These are phyloP conservation scores for Antechinus stuartii DNA, from an alignment of 2,113 vertebrate species.

Conservation along the genomic window DNA sequence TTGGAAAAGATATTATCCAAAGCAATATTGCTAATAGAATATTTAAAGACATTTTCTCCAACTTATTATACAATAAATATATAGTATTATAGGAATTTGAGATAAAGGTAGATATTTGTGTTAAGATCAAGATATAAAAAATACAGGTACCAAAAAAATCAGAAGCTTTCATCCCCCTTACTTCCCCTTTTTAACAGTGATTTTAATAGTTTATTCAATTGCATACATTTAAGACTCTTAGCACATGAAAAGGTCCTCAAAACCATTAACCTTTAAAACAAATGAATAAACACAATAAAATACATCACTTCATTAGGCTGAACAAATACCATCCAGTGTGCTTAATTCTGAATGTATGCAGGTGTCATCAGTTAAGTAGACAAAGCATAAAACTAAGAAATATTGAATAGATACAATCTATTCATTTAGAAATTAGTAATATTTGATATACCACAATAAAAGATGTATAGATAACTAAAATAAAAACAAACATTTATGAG, in stretches of 20 bases:
- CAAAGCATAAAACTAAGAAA: neutral
- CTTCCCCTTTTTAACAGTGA: neutral
- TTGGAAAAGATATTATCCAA: neutral
- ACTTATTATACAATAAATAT: neutral
- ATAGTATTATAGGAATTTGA: neutral
- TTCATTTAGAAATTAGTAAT: neutral
- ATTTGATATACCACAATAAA: neutral
- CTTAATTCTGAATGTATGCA: neutral
- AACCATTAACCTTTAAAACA: conserved; percentile 4
- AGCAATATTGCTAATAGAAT: neutral
- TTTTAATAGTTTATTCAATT: conserved; percentile 19
- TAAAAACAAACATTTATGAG: neutral
- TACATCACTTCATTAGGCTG: neutral
- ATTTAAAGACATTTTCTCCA: neutral
- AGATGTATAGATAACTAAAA: neutral
- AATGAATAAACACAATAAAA: neutral
- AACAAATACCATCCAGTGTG: neutral
- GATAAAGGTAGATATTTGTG: neutral
- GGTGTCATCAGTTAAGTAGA: neutral
- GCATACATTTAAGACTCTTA: neutral
- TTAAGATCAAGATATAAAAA: neutral
- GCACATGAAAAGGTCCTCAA: neutral
- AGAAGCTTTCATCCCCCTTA: neutral
- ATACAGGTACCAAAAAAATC: conserved; percentile 3
- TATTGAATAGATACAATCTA: neutral